A percentile compares a stretch with the other conserved stretches of the same genome.
phyloP scores from a whole-genome alignment of 2,888 invertebrate species.

The Pseudolycoriella hygida region DNA sequence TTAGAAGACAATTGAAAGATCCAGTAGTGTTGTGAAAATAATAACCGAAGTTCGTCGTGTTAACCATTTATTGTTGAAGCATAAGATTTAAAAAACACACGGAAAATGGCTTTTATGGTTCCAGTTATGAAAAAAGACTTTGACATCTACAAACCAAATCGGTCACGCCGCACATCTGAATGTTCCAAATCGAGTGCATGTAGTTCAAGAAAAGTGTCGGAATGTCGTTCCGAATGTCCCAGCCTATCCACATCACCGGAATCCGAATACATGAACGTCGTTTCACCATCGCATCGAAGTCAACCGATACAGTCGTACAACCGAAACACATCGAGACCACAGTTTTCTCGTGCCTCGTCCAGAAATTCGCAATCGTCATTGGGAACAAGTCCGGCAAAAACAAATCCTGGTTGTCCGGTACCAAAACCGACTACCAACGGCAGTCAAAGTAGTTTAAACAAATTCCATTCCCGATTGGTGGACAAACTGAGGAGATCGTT shows the following conservation, averaged over 20 bases:
- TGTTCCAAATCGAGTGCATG: constrained; percentile 30
- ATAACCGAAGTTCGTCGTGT: no score
- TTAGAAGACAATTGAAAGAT: no score
- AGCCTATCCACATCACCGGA: constrained; percentile 44
- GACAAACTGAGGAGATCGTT: constrained; percentile 53
- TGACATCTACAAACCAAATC: constrained; percentile 71
- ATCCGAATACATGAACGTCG: constrained; percentile 1
- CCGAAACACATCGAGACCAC: constrained; percentile 35
- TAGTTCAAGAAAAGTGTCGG: constrained; percentile 45
- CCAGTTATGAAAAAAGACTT: constrained; percentile 87
- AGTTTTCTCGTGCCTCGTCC: constrained; percentile 39
- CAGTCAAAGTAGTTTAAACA: constrained; percentile 44
- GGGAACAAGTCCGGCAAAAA: constrained; percentile 42
- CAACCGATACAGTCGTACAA: constrained; percentile 22
- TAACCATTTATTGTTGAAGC: no score
- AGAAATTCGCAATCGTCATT: constrained; percentile 44
- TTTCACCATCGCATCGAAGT: constrained; percentile 34
- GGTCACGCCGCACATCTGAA: constrained; percentile 59
- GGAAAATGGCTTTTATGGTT: constrained; percentile 83
- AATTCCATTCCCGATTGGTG: constrained; percentile 52
- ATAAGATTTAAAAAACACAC: no score
- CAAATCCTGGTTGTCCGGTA: constrained; percentile 36
- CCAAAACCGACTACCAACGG: constrained; percentile 33
- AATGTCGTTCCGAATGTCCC: constrained; percentile 40
- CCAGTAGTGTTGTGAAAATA: no score